These are phyloP conservation scores for Caenorhabditis macrosperma DNA, from an alignment of 2,888 invertebrate genomes.

Conservation along the genomic window DNA sequence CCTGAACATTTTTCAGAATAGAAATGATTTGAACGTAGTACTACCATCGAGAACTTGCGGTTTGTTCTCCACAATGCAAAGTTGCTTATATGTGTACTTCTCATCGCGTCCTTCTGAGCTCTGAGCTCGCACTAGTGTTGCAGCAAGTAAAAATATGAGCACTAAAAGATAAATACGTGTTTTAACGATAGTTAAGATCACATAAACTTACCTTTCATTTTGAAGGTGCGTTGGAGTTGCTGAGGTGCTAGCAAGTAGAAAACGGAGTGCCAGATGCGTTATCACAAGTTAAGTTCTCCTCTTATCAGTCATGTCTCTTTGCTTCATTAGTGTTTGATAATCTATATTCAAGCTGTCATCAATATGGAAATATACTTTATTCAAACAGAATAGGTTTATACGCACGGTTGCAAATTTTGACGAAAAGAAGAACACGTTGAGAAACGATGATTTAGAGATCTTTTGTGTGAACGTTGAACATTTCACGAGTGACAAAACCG, in stretches of 20 bases:
- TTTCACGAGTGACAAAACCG: conserved; percentile 69
- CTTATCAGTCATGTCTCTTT: conserved; percentile 22
- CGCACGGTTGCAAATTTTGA: background rate
- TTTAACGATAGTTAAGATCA: conserved; percentile 1
- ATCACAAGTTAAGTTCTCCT: conserved; percentile 26
- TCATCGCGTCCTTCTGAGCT: conserved; percentile 69
- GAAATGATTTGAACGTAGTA: background rate
- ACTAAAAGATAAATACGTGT: conserved; percentile 10
- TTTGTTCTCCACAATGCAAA: conserved; percentile 74
- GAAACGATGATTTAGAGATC: conserved; percentile 50
- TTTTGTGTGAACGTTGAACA: conserved; percentile 61
- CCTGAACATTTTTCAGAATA: conserved; percentile 47
- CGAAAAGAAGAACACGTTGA: background rate
- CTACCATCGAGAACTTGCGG: conserved; percentile 65
- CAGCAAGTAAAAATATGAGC: conserved; percentile 17
- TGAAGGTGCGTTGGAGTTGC: conserved; percentile 15
- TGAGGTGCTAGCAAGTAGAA: conserved; percentile 26
- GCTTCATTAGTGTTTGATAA: conserved; percentile 24
- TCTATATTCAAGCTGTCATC: conserved; percentile 9
- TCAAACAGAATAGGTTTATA: background rate
- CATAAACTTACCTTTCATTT: conserved; percentile 35
- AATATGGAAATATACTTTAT: background rate
- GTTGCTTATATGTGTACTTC: conserved; percentile 75
- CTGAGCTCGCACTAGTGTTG: conserved; percentile 6
- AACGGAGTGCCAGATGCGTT: conserved; percentile 29